phyloP scores from a whole-genome alignment of 2,797 vertebrate species.

The Dicrostonyx torquatus region DNA sequence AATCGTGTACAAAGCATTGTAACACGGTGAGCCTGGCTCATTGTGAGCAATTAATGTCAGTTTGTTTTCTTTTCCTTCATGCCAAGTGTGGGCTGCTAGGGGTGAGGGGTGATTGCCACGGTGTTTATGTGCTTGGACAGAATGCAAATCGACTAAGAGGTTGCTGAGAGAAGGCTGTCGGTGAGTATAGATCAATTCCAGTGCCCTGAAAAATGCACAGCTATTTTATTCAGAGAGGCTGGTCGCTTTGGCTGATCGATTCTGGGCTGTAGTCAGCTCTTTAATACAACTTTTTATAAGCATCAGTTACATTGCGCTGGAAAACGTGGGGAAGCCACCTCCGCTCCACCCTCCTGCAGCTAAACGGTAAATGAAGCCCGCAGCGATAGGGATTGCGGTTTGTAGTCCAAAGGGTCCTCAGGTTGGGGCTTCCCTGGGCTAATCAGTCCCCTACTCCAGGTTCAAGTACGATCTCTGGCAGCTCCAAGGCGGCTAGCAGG shows the following conservation, averaged over 20 bases:
- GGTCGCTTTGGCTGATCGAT: conserved; percentile 59
- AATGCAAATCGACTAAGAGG: conserved; percentile 8
- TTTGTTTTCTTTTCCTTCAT: conserved; percentile 33
- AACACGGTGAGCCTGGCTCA: background rate
- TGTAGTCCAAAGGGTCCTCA: accelerated
- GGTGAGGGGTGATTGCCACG: background rate
- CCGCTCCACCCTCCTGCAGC: background rate
- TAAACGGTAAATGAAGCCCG: background rate
- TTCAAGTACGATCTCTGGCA: conserved; percentile 64
- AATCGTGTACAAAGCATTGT: background rate
- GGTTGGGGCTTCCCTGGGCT: background rate
- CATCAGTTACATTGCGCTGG: background rate
- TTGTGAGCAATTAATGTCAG: background rate
- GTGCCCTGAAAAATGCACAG: background rate
- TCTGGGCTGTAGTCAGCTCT: conserved; percentile 43
- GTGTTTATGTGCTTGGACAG: conserved; percentile 2
- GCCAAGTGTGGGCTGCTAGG: background rate
- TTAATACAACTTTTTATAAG: conserved; percentile 64
- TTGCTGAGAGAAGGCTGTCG: background rate
- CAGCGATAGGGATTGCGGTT: background rate
- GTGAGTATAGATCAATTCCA: conserved; percentile 35
- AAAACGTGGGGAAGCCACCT: background rate
- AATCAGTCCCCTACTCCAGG: conserved; percentile 5
- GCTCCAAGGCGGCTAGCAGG: background rate
- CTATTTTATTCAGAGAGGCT: conserved; percentile 39